phyloP scores from a whole-genome alignment of 2,797 vertebrate species.

The Microtus obscurus region DNA sequence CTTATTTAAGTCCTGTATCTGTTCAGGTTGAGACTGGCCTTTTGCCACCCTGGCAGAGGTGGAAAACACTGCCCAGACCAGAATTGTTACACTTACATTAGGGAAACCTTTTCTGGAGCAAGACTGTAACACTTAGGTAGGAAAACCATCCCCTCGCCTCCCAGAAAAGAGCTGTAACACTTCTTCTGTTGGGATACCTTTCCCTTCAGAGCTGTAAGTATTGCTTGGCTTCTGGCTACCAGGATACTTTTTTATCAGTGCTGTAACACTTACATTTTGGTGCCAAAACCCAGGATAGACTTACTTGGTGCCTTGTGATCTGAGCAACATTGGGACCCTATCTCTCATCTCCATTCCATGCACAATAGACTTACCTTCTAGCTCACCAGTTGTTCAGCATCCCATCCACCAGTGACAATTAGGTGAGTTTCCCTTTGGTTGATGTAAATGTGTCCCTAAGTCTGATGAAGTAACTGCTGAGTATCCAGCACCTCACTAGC shows the following conservation, averaged over 20 bases:
- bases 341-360: not conserved
- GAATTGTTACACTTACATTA: not conserved
- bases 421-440: not conserved
- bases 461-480: not conserved
- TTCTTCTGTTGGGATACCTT: not conserved
- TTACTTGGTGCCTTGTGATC: not conserved
- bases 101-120: not conserved
- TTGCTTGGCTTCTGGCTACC: not conserved
- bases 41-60: not conserved
- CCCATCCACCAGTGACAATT: not conserved
- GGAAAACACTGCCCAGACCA: too few relatives aligned
- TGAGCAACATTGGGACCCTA: not conserved
- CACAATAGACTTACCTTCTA: not conserved
- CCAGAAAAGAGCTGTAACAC: not conserved
- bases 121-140: not conserved
- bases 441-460: not conserved
- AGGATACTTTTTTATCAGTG: not conserved
- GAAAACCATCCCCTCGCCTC: not conserved
- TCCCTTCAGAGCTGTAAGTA: not conserved
- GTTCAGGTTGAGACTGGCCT: not conserved
- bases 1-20: not conserved
- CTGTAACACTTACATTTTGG: not conserved
- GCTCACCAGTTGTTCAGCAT: not conserved
- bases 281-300: not conserved
- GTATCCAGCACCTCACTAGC: not conserved